phyloP scores from a whole-genome alignment of 1,140 invertebrate genomes.

The Grapholita molesta region DNA sequence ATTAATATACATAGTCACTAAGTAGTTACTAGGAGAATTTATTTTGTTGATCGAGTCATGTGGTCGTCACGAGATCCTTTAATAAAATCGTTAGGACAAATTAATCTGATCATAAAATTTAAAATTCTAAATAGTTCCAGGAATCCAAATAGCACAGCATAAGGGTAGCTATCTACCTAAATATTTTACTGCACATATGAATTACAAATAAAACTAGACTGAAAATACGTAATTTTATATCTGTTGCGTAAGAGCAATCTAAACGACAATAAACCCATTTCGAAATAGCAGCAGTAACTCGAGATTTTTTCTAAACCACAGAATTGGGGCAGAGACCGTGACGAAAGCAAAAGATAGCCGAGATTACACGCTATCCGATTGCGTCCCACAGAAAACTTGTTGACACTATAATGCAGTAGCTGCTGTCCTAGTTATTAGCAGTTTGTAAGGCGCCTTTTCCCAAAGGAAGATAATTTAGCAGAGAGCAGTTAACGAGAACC shows the following conservation, averaged over 20 bases:
- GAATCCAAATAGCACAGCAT: neutral
- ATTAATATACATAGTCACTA: neutral
- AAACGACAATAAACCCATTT: constrained; percentile 13
- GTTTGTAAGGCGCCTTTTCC: no score
- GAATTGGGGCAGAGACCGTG: constrained; percentile 35
- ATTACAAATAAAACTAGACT: neutral
- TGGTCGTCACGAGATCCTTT: no score
- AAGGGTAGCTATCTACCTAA: neutral
- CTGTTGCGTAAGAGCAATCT: constrained; percentile 1
- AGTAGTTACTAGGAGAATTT: no score
- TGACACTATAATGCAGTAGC: neutral
- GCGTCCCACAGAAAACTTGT: constrained; percentile 2
- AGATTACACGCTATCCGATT: constrained; percentile 28
- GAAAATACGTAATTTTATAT: neutral
- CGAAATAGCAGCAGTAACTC: constrained; percentile 20
- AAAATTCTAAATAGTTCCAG: neutral
- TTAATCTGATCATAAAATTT: neutral
- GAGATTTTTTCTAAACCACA: constrained; percentile 35
- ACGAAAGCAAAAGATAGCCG: constrained; percentile 28
- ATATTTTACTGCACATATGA: neutral
- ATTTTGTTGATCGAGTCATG: no score
- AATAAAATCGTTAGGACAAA: no score
- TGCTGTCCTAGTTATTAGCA: no score
- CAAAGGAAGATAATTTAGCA: no score
- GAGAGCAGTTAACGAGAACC: no score